Evolutionary conservation across 2,888 invertebrate species (phyloP).

Genomic region (Himalopsyche anomala): DNA sequence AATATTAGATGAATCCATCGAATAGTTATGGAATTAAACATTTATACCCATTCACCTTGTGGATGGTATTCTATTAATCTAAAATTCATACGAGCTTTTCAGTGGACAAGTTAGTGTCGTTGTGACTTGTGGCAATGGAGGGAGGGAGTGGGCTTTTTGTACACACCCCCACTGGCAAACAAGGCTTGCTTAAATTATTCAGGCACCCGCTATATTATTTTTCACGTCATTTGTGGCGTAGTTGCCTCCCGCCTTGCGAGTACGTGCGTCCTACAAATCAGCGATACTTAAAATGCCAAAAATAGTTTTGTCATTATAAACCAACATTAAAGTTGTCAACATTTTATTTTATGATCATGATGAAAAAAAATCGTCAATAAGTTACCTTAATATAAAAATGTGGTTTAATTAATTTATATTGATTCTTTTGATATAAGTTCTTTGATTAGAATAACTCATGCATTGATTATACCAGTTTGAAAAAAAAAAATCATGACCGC

Average conservation of each 20-base stretch:
- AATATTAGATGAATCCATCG: too few relatives aligned
- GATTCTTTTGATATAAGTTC: too few relatives aligned
- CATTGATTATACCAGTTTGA: too few relatives aligned
- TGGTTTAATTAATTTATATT: too few relatives aligned
- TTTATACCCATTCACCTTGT: too few relatives aligned
- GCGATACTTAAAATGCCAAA: neutral
- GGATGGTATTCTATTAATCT: neutral
- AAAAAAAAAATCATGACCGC: too few relatives aligned
- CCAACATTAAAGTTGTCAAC: too few relatives aligned
- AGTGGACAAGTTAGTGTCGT: constrained; percentile 47
- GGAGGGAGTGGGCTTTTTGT: constrained; percentile 15
- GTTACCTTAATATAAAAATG: too few relatives aligned
- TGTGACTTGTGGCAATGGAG: neutral
- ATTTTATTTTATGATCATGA: too few relatives aligned
- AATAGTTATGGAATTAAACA: too few relatives aligned
- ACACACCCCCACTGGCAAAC: constrained; percentile 55
- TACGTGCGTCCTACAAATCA: constrained; percentile 43
- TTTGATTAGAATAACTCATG: too few relatives aligned
- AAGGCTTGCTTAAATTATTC: constrained; percentile 60
- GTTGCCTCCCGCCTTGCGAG: neutral
- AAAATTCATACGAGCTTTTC: constrained; percentile 59
- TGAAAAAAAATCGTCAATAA: too few relatives aligned
- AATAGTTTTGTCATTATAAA: neutral
- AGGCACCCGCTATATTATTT: constrained; percentile 49
- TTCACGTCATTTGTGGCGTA: constrained; percentile 54